Evolutionary conservation across 1,140 invertebrate species (phyloP), one percentile per base, ranked within the genome.

Genomic region (Drosophila quadrilineata): DNA sequence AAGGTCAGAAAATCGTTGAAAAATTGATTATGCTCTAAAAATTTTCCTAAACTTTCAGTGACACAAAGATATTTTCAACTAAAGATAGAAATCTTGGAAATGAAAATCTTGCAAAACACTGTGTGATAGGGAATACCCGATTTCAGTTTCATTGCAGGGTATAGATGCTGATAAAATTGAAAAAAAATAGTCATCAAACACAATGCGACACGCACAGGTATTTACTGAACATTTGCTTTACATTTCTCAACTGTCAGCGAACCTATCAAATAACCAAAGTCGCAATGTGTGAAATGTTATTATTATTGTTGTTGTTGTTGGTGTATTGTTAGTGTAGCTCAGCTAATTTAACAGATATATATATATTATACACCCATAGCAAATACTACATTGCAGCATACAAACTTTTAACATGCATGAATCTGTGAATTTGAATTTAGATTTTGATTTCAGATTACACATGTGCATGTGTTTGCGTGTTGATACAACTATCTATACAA

Each of bases 261-360:
- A 45, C 45, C 45, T 72, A 69, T 76, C 63, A 65, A 72, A 84
- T 50, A 69, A 72, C 70, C 77, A 63, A 50, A 38, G 26, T 38
- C 19, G 33, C 43, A 45, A 76, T 74, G 76, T 82, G 76, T 66
- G 72, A 76, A 82, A 58, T 75, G 59, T n/a, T 46, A 40, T n/a
- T 59, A 12, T 41, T 35, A 10, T 26, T 19, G 36, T 19, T 48
- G 54, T 24, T 46, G 40, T 14, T 35, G 16, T 19, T 19, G 19
- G 6, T 2, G 9, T 14, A 28, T 33, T 29, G 12, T 21, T 12
- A 6, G 22, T 26, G 33, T 10, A 29, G 28, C 19, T 21, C 17
- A 35, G 21, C 40, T 43, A 60, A 60, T 60, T 67, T 52, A 16
- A 17, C 29, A 31, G n/a, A 17, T 28, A 43, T 14, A 5, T 29